These are phyloP conservation scores for Anodontia alba DNA, from an alignment of 2,888 invertebrate genomes.

Conservation along the genomic window DNA sequence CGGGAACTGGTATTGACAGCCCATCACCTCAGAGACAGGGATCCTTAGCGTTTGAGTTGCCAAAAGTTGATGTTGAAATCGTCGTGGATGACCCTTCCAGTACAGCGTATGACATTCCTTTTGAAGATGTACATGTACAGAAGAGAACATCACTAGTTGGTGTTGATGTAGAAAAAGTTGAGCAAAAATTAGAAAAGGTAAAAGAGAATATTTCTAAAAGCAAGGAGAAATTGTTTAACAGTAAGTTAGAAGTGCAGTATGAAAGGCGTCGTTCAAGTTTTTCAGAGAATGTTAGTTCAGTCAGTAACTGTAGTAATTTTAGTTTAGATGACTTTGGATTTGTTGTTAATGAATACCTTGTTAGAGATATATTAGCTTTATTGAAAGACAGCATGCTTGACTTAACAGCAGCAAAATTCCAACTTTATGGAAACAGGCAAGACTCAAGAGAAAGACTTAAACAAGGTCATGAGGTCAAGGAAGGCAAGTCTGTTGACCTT, in stretches of 20 bases:
- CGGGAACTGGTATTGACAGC: conserved; percentile 35
- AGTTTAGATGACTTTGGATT: conserved; percentile 71
- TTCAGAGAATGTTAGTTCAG: conserved; percentile 60
- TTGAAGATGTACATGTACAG: conserved; percentile 41
- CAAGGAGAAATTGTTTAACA: conserved; percentile 13
- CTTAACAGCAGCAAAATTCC: conserved; percentile 71
- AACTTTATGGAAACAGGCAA: conserved; percentile 66
- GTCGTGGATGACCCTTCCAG: conserved; percentile 1
- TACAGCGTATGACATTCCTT: conserved; percentile 70
- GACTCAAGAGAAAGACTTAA: conserved; percentile 52
- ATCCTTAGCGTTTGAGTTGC: conserved; percentile 22
- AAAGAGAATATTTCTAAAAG: conserved; percentile 37
- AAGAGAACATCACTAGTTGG: not conserved
- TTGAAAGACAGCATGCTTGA: conserved; percentile 80
- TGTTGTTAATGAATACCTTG: conserved; percentile 78
- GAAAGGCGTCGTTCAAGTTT: conserved; percentile 39
- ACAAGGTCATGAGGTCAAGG: conserved; percentile 33
- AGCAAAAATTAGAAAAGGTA: conserved; percentile 35
- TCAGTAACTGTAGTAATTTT: conserved; percentile 59
- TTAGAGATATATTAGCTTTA: conserved; percentile 78
- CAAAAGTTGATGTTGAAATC: conserved; percentile 11
- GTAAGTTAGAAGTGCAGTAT: conserved; percentile 22
- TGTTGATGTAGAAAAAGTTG: conserved; percentile 42
- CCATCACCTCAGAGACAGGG: conserved; percentile 44
- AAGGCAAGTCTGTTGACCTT: conserved; percentile 37